phyloP scores from a whole-genome alignment of 2,797 vertebrate genomes.

The Malacoraja senta region DNA sequence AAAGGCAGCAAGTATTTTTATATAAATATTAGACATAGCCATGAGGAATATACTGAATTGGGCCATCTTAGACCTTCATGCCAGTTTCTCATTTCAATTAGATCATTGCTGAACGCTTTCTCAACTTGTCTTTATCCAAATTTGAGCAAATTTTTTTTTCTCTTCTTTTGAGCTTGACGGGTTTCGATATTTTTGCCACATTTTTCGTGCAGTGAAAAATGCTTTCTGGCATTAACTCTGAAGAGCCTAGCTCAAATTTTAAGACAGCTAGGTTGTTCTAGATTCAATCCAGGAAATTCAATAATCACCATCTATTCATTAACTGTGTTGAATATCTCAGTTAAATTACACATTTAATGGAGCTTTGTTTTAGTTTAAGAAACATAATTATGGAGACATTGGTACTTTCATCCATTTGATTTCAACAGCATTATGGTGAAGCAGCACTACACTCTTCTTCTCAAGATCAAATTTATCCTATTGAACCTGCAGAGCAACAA shows the following conservation, averaged over 20 bases:
- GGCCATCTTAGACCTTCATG: not conserved
- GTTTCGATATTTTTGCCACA: not conserved
- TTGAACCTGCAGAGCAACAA: not conserved
- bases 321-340: not conserved
- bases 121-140: not conserved
- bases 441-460: not conserved
- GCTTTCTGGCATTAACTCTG: not conserved
- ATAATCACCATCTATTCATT: not conserved
- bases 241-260: not conserved
- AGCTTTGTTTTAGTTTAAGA: not conserved
- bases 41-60: not conserved
- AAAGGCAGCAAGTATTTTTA: not conserved
- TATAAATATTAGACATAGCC: not conserved
- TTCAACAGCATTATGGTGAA: not conserved
- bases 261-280: not conserved
- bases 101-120: not conserved
- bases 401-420: not conserved
- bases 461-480: not conserved
- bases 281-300: not conserved
- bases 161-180: not conserved
- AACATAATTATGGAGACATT: not conserved
- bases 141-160: not conserved
- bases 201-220: not conserved
- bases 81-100: not conserved
- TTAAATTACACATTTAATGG: not conserved